These are phyloP conservation scores for Aegotheles bennettii DNA, from an alignment of 2,113 vertebrate genomes.

Conservation along the genomic window DNA sequence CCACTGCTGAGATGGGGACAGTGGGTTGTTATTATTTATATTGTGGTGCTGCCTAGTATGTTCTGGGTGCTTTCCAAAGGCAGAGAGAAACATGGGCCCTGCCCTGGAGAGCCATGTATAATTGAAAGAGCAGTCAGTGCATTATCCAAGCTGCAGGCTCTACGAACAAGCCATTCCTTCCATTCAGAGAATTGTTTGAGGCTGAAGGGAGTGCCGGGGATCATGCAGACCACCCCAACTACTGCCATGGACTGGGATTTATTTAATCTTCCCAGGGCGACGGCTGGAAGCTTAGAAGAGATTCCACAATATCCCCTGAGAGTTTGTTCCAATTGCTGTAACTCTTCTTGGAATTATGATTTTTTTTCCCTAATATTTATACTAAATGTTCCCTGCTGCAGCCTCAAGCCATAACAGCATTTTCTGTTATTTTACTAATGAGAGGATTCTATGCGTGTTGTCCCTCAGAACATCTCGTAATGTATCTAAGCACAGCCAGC, in stretches of 20 bases:
- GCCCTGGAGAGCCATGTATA: not conserved
- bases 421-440: constrained; percentile 53
- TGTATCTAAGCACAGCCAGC: constrained; percentile 20
- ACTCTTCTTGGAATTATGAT: constrained; percentile 50
- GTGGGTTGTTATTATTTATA: constrained; percentile 55
- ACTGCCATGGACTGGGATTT: constrained; percentile 20
- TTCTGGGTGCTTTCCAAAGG: constrained; percentile 44
- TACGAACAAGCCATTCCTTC: not conserved
- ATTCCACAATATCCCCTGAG: constrained; percentile 45
- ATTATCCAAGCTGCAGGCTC: not conserved
- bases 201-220: constrained; percentile 6
- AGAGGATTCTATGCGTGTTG: constrained; percentile 3
- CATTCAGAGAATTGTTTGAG: constrained; percentile 44
- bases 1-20: constrained; percentile 29
- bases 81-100: not conserved
- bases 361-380: constrained; percentile 54
- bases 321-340: constrained; percentile 50
- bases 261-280: constrained; percentile 14
- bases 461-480: constrained; percentile 19
- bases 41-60: constrained; percentile 40
- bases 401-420: constrained; percentile 50
- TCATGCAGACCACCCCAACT: constrained; percentile 38
- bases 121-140: constrained; percentile 33
- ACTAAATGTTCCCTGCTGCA: constrained; percentile 52
- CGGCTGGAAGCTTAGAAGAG: constrained; percentile 20